Evolutionary conservation across 2,797 vertebrate species (phyloP).

Genomic region (Knipowitschia caucasica): DNA sequence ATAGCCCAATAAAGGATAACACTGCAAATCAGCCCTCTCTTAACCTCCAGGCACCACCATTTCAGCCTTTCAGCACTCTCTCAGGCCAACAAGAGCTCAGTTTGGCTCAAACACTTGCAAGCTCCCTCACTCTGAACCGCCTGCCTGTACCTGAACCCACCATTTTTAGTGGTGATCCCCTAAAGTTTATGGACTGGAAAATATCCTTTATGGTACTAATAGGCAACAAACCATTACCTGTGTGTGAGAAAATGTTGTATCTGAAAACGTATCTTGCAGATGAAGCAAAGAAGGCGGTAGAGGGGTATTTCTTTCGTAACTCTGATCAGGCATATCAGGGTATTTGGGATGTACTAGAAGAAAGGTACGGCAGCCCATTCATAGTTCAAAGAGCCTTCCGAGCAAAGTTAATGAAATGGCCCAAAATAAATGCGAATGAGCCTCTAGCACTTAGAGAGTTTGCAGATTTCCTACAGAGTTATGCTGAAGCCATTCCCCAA

Average conservation of each 20-base stretch:
- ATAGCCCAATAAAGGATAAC: too few species aligned
- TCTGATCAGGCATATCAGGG: slow-evolving; percentile 4
- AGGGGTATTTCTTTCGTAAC: slow-evolving; percentile 40
- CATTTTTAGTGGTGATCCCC: too few species aligned
- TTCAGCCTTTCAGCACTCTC: too few species aligned
- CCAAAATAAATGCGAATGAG: slow-evolving; percentile 21
- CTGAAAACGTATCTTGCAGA: slow-evolving; percentile 26
- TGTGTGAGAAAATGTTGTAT: slow-evolving; percentile 37
- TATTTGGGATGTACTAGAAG: slow-evolving; percentile 3
- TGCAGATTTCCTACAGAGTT: slow-evolving; percentile 25
- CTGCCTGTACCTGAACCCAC: too few species aligned
- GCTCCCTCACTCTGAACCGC: too few species aligned
- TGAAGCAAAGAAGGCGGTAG: slow-evolving; percentile 21
- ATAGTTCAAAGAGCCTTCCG: slow-evolving; percentile 25
- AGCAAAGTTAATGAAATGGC: slow-evolving; percentile 32
- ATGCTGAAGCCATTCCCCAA: slow-evolving; percentile 24
- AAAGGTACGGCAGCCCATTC: slow-evolving; percentile 16
- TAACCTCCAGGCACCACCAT: too few species aligned
- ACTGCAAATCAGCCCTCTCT: too few species aligned
- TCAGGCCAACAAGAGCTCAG: too few species aligned
- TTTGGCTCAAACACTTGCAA: too few species aligned
- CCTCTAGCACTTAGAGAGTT: slow-evolving; percentile 21
- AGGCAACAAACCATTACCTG: too few species aligned
- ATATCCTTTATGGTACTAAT: too few species aligned
- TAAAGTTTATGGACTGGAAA: too few species aligned